These are phyloP conservation scores for Poecilia wingei DNA, from an alignment of 2,797 vertebrate species.

Conservation along the genomic window DNA sequence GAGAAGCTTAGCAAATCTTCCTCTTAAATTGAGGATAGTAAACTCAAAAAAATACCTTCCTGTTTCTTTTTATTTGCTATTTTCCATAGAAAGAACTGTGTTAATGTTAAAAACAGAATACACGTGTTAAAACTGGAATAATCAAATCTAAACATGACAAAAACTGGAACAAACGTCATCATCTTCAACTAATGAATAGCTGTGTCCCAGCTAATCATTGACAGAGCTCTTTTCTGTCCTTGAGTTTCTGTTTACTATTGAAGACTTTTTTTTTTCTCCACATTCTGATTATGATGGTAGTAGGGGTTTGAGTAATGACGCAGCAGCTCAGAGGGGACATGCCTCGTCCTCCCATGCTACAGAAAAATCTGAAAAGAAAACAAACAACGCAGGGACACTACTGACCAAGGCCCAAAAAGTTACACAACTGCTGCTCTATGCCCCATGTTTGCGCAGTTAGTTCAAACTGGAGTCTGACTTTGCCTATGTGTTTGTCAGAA, in stretches of 20 bases:
- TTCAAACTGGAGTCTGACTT: background rate
- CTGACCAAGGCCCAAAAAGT: conserved; percentile 10
- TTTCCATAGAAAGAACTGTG: background rate
- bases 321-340: conserved; percentile 14
- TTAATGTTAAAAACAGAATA: background rate
- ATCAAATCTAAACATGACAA: background rate
- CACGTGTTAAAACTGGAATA: background rate
- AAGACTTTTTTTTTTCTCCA: background rate
- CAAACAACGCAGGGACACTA: conserved; percentile 24
- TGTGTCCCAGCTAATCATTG: background rate
- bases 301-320: conserved; percentile 23
- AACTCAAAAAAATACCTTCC: background rate
- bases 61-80: background rate
- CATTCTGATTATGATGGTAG: background rate
- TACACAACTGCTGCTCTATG: background rate
- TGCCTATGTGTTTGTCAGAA: background rate
- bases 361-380: conserved; percentile 31
- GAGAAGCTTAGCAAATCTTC: background rate
- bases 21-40: background rate
- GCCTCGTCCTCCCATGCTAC: conserved; percentile 27
- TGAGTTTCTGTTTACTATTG: background rate
- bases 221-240: background rate
- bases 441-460: conserved; percentile 6
- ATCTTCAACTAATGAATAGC: background rate
- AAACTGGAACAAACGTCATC: conserved; percentile 19